Evolutionary conservation across 2,797 vertebrate species (phyloP).

Genomic region (Urosaurus nigricauda): DNA sequence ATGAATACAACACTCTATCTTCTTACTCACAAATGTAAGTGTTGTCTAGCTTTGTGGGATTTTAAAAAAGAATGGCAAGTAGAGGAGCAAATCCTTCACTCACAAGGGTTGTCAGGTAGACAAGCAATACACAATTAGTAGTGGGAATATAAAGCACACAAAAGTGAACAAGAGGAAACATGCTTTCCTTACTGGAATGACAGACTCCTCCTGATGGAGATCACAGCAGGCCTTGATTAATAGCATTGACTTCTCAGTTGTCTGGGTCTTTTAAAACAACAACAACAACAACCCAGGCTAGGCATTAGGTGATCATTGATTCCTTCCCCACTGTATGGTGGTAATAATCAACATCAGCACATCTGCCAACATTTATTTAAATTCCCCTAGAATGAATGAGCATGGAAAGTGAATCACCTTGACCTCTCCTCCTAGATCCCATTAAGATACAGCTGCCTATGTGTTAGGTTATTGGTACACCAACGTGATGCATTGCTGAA

Average conservation of each 20-base stretch:
- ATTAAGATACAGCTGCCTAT: conserved; percentile 60
- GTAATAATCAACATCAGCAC: conserved; percentile 63
- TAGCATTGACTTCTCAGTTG: conserved; percentile 72
- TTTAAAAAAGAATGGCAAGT: not conserved
- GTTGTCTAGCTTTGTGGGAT: not conserved
- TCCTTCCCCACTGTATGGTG: conserved; percentile 50
- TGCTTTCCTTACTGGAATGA: conserved; percentile 61
- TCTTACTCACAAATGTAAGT: not conserved
- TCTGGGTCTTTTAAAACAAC: conserved; percentile 45
- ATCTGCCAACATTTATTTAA: conserved; percentile 63
- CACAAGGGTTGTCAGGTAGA: conserved; percentile 30
- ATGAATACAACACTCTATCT: not conserved
- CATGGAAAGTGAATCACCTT: conserved; percentile 59
- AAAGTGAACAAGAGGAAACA: conserved; percentile 69
- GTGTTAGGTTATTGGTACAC: conserved; percentile 57
- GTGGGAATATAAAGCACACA: conserved; percentile 57
- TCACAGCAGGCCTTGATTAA: conserved; percentile 73
- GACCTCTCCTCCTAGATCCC: conserved; percentile 62
- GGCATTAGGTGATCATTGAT: conserved; percentile 58
- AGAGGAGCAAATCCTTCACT: conserved; percentile 1
- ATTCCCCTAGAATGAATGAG: conserved; percentile 53
- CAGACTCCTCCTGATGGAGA: conserved; percentile 71
- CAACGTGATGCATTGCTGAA: conserved; percentile 49
- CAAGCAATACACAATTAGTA: conserved; percentile 62
- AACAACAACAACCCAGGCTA: conserved; percentile 53